These are phyloP conservation scores for Cyprinella venusta DNA, from an alignment of 2,797 vertebrate genomes.

Conservation along the genomic window DNA sequence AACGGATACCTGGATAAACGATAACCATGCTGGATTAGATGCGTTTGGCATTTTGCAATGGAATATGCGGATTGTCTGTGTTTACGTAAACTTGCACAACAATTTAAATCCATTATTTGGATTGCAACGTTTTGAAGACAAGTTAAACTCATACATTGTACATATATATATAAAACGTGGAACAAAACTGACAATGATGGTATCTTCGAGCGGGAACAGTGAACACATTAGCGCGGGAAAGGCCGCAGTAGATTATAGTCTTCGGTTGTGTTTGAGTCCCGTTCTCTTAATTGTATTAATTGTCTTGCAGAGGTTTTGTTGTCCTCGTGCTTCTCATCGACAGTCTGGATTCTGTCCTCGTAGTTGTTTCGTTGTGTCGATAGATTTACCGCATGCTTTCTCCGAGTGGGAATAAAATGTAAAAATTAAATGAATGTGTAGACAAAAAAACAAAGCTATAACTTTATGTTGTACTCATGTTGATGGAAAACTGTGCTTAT, in stretches of 20 bases:
- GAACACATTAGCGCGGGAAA: not conserved
- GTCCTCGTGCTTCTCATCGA: constrained; percentile 30
- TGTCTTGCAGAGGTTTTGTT: constrained; percentile 6
- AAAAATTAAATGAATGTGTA: constrained; percentile 72
- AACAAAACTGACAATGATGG: constrained; percentile 5
- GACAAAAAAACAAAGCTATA: constrained; percentile 65
- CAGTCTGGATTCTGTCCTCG: constrained; percentile 30
- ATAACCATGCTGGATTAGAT: constrained; percentile 87
- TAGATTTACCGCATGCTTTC: constrained; percentile 74
- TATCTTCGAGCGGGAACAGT: constrained; percentile 4
- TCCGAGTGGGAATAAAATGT: constrained; percentile 73
- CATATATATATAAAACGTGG: constrained; percentile 50
- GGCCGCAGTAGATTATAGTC: not conserved
- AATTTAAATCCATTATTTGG: constrained; percentile 76
- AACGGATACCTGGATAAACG: constrained; percentile 35
- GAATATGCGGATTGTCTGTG: constrained; percentile 90
- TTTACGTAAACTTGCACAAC: constrained; percentile 88
- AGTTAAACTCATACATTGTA: constrained; percentile 77
- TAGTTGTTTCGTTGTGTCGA: constrained; percentile 65
- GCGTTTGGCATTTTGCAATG: constrained; percentile 84
- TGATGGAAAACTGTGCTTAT: constrained; percentile 73
- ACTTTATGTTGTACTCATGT: constrained; percentile 73
- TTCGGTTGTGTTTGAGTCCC: not conserved
- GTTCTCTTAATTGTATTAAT: constrained; percentile 1
- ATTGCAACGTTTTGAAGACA: constrained; percentile 74